phyloP scores from a whole-genome alignment of 2,888 invertebrate species.

The Sinopyrophorus schimmeli region DNA sequence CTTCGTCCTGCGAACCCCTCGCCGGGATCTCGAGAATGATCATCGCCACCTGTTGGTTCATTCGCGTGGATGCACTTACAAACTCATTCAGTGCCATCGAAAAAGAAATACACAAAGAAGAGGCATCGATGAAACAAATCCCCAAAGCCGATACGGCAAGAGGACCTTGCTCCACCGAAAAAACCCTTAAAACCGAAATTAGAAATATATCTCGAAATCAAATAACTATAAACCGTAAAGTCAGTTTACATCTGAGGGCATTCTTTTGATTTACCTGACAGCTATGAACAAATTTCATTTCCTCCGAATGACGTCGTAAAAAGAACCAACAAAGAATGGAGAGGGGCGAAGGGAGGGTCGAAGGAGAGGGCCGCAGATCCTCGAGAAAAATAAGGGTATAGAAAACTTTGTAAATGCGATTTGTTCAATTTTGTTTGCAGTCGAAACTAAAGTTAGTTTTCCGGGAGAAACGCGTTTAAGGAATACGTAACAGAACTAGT shows the following conservation, averaged over 20 bases:
- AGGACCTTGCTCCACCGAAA: too few relatives aligned
- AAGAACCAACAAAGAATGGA: constrained; percentile 46
- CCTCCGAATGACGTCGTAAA: constrained; percentile 53
- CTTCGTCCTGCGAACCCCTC: constrained; percentile 10
- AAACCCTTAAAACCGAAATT: constrained; percentile 17
- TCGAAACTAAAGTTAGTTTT: constrained; percentile 43
- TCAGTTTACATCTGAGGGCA: constrained; percentile 41
- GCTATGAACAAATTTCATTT: constrained; percentile 55
- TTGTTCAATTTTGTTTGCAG: constrained; percentile 51
- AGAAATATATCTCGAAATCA: constrained; percentile 21
- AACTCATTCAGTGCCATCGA: constrained; percentile 17
- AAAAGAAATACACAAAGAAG: not conserved
- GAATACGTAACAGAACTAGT: constrained; percentile 33
- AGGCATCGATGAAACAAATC: not conserved
- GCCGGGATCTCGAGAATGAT: constrained; percentile 23
- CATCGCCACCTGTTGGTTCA: constrained; percentile 38
- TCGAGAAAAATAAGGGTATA: constrained; percentile 45
- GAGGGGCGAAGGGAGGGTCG: constrained; percentile 14
- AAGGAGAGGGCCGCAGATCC: constrained; percentile 25
- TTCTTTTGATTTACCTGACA: constrained; percentile 53
- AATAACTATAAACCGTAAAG: constrained; percentile 30
- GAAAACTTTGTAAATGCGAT: constrained; percentile 52
- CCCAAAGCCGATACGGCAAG: constrained; percentile 8
- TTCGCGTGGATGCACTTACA: constrained; percentile 33
- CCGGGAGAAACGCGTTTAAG: constrained; percentile 34